Conservation (phyloP, 2,113 vertebrate genomes). For the Progne subis region DNA sequence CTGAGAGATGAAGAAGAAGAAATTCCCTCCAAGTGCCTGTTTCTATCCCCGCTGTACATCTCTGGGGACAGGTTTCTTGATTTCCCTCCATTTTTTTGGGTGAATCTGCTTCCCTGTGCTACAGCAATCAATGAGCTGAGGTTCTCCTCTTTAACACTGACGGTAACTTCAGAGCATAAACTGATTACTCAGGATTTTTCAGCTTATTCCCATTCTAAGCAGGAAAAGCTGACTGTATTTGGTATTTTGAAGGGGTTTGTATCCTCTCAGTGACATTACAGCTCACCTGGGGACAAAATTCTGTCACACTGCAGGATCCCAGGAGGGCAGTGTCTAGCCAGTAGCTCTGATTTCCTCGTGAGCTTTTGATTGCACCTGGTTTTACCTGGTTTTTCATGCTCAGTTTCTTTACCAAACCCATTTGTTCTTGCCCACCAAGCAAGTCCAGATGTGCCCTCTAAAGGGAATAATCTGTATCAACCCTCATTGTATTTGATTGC, state of each 20-base stretch:
- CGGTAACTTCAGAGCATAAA: not conserved
- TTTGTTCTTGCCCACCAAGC: not conserved
- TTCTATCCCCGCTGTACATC: not conserved
- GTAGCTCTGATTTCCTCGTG: not conserved
- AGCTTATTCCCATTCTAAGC: not conserved
- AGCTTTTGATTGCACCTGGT: not conserved
- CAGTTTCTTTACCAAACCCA: not conserved
- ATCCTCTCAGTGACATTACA: rapidly evolving
- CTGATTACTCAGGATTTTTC: rapidly evolving
- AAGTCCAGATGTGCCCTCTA: not conserved
- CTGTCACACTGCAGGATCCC: not conserved
- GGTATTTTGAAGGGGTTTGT: not conserved
- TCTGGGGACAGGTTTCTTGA: not conserved
- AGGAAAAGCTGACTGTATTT: not conserved
- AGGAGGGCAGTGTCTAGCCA: not conserved
- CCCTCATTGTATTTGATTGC: not conserved
- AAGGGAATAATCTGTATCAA: not conserved
- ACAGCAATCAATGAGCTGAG: not conserved
- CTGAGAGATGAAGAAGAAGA: not conserved
- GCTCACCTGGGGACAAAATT: not conserved
- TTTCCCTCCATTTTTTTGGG: not conserved
- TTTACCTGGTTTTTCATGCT: not conserved
- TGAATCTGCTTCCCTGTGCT: not conserved
- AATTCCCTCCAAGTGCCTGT: not conserved
- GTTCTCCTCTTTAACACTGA: not conserved